These are phyloP conservation scores for Halocaridina rubra DNA, from an alignment of 2,888 invertebrate species.

Conservation along the genomic window DNA sequence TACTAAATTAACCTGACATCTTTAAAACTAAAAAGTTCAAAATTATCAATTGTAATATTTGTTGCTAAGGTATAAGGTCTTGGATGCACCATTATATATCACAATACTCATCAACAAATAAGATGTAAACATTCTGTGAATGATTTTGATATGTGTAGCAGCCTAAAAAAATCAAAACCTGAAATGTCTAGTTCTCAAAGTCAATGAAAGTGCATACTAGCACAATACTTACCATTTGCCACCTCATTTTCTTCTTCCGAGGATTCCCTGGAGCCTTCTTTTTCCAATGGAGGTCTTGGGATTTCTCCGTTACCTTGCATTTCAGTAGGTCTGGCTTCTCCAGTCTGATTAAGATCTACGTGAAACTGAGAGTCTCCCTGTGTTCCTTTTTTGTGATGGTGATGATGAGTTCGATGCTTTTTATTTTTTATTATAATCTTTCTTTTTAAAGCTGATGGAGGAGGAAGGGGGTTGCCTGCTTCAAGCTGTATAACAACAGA, in stretches of 20 bases:
- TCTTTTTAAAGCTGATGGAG: constrained; percentile 83
- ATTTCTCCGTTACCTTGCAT: constrained; percentile 66
- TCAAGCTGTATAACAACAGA: constrained; percentile 70
- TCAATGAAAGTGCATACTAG: too few species aligned
- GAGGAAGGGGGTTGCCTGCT: constrained; percentile 83
- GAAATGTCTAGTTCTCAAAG: too few species aligned
- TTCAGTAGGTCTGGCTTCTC: constrained; percentile 33
- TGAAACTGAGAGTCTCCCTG: constrained; percentile 55
- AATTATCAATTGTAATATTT: too few species aligned
- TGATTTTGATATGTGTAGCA: too few species aligned
- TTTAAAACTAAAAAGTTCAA: too few species aligned
- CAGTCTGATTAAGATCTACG: constrained; percentile 43
- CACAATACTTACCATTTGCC: constrained; percentile 64
- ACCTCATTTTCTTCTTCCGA: constrained; percentile 73
- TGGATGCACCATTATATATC: not conserved
- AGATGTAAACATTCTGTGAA: not conserved
- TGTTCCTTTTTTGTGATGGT: constrained; percentile 56
- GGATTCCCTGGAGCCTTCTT: constrained; percentile 84
- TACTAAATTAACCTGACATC: not conserved
- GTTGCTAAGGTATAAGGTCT: not conserved
- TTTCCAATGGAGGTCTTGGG: constrained; percentile 73
- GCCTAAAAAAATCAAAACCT: too few species aligned
- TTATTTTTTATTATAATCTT: constrained; percentile 98
- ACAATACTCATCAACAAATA: not conserved
- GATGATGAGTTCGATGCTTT: constrained; percentile 74